Percentiles rank a stretch among this genome's conserved stretches.
phyloP scores from a whole-genome alignment of 2,797 vertebrate genomes.

The Channallabes apus region DNA sequence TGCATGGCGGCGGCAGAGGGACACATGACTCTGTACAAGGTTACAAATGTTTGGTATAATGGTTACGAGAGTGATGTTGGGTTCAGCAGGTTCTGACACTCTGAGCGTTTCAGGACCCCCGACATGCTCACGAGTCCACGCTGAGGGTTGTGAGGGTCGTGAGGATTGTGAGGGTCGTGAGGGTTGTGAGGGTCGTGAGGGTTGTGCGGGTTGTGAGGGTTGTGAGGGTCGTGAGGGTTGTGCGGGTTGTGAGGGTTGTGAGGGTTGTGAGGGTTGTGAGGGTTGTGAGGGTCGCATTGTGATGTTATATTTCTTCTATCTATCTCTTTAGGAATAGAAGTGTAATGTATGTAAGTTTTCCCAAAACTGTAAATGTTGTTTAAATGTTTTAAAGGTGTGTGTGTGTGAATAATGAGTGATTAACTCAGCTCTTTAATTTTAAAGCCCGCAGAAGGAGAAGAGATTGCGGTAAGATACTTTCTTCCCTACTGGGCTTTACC shows the following conservation, averaged over 20 bases:
- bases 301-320: not conserved
- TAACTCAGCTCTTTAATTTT: slow-evolving; percentile 93
- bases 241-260: too few relatives aligned
- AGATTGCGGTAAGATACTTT: slow-evolving; percentile 26
- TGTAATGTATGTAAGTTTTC: not conserved
- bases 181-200: too few relatives aligned
- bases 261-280: too few relatives aligned
- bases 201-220: too few relatives aligned
- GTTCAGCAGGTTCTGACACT: not conserved
- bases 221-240: too few relatives aligned
- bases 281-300: not conserved
- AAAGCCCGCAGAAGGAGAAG: slow-evolving; percentile 92
- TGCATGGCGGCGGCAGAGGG: slow-evolving; percentile 36
- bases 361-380: not conserved
- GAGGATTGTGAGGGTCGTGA: too few relatives aligned
- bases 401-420: slow-evolving; percentile 2
- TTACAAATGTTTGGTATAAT: not conserved
- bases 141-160: too few relatives aligned
- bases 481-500: not conserved
- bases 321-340: not conserved
- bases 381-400: slow-evolving; percentile 5
- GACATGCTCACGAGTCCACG: not conserved
- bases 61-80: not conserved
- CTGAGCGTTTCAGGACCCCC: not conserved
- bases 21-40: slow-evolving; percentile 23